A percentile compares a stretch with the other conserved stretches of the same genome.
Conservation (phyloP, 2,113 vertebrate genomes). For the Nannospalax galili region DNA sequence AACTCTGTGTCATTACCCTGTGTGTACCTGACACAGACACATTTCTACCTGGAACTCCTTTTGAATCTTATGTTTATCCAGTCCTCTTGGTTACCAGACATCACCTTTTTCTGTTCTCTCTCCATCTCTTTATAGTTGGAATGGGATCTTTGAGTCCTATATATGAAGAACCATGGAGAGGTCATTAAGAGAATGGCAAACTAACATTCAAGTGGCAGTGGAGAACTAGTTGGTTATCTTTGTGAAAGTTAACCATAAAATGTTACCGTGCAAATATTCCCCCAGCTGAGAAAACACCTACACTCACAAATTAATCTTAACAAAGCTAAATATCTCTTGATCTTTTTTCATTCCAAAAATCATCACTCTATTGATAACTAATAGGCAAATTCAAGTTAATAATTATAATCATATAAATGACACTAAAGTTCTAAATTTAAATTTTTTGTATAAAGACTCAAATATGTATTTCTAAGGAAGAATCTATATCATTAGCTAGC, state of each 20-base stretch:
- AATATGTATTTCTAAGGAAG: background rate
- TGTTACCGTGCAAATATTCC: background rate
- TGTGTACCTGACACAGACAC: background rate
- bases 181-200: background rate
- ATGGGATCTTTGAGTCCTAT: background rate
- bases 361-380: background rate
- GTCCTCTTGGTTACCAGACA: background rate
- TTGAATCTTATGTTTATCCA: background rate
- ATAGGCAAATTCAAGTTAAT: slow-evolving; percentile 8
- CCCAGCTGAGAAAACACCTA: background rate
- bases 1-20: background rate
- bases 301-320: background rate
- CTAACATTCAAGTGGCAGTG: too few species aligned
- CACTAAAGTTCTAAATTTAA: background rate
- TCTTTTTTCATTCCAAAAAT: background rate
- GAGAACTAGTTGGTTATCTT: background rate
- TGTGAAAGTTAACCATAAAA: background rate
- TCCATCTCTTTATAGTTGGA: background rate
- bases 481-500: background rate
- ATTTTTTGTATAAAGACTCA: background rate
- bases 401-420: background rate
- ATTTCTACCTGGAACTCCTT: background rate
- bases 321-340: background rate
- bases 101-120: background rate
- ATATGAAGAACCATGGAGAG: background rate